Evolutionary conservation across 1,140 invertebrate genomes (phyloP), one percentile per base, ranked within the genome.

Genomic region (Sinella curviseta): DNA sequence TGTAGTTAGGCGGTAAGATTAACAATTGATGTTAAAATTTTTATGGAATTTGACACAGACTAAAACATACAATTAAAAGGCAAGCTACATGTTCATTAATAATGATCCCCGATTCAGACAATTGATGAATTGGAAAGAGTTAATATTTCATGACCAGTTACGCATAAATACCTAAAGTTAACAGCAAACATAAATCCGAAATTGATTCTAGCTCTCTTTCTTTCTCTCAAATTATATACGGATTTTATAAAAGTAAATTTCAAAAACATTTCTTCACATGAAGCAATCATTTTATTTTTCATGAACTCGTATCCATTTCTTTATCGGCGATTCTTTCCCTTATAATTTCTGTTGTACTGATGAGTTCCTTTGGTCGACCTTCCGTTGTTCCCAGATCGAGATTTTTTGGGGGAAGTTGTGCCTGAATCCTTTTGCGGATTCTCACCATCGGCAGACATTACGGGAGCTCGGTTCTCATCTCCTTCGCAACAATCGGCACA

Each of bases 281-380:
- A 70, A 70, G 65, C 65, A 60, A 60, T 70, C 14, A 20, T 30
- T 70, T 70, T 70, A 30, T 33, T 70, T 33, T 70, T 8, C 26
- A n/a, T 3, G 8, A 70, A 30, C 1, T 70, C 12, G 55, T 3
- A 60, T 4, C 55, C 14, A 60, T 26, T 60, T 24, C 39, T 8
- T 48, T 78, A 81, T 48, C 80, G 80, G 28, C 80, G 80, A 74
- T 78, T 81, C 33, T 78, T 81, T 48, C 80, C 80, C 54, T 81
- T 81, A 73, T 81, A 78, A 36, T 77, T 78, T 1, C 65, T 24
- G 31, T 70, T 70, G 65, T 70, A 31, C 55, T 57, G 39, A n/a
- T 26, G 39, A 65, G 60, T n/a, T n/a, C 70, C 26, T 76, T 75
- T 74, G 14, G 1, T 17, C 3, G 74, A 39, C 0, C 70, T 30